These are phyloP conservation scores for Graptemys geographica DNA, from an alignment of 2,797 vertebrate genomes.

Conservation along the genomic window DNA sequence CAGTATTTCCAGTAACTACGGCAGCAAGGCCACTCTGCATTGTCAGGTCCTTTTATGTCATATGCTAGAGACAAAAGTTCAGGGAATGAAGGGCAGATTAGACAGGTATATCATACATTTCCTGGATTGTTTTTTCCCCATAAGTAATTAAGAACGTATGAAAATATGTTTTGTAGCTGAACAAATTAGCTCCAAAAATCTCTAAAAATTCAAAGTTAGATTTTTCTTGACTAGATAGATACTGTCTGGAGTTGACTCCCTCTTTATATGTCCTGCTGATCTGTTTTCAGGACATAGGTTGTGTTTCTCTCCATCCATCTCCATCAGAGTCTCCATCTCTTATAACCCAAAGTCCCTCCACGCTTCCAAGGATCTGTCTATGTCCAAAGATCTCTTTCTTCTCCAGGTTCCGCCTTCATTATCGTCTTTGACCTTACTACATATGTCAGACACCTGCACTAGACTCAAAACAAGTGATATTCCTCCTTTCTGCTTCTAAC, in stretches of 20 bases:
- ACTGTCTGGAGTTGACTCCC: not conserved
- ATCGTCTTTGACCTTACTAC: not conserved
- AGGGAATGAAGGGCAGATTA: not conserved
- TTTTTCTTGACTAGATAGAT: not conserved
- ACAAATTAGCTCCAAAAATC: not conserved
- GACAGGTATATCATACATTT: not conserved
- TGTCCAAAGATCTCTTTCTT: not conserved
- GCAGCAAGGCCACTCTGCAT: not conserved
- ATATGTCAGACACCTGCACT: not conserved
- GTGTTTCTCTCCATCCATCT: not conserved
- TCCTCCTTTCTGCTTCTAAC: not conserved
- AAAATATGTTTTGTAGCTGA: not conserved
- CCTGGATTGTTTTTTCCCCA: accelerated
- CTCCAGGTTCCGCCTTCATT: conserved; percentile 8
- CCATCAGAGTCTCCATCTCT: conserved; percentile 7
- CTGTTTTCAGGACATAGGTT: not conserved
- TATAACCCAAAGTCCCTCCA: conserved; percentile 24
- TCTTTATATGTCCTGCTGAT: not conserved
- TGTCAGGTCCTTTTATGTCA: not conserved
- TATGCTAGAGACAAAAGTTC: not conserved
- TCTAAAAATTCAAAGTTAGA: not conserved
- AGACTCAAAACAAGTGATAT: conserved; percentile 10
- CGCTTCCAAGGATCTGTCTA: not conserved
- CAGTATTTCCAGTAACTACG: not conserved
- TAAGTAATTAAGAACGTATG: not conserved